Evolutionary conservation across 2,888 invertebrate species (phyloP), one percentile per base, ranked within the genome.

Genomic region (Nymphalis c-album): DNA sequence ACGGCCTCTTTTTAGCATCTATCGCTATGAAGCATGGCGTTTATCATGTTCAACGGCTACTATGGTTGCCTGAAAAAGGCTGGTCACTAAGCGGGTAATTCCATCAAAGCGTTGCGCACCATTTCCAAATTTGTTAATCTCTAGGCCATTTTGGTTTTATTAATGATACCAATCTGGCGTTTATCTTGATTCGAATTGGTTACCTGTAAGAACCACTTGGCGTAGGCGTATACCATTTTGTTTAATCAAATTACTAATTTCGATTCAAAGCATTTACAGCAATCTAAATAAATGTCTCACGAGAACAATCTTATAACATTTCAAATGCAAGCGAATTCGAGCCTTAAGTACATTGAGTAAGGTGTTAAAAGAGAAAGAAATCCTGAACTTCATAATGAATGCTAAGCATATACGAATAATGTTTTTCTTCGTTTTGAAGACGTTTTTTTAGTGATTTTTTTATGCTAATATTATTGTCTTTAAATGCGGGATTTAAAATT

Each of bases 241-340:
- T 4, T 7, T 2, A n/a, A 35, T 22, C n/a, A 35, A 40, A 40
- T n/a, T 16, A 40, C 10, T 13, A 18, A 57, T 64, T 59, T 45
- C 17, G 31, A 65, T 65, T 60, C 59, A 17, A 40, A 53, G 45
- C 22, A 7, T 40, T 47, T 22, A 57, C 22, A 61, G n/a, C n/a
- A 26, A 66, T 35, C 57, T 59, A 48, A 20, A 18, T 35, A 55
- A 62, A 17, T 18, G 40, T 50, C 40, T 62, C 59, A 67, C 35
- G 62, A 46, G 31, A 51, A n/a, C 50, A 40, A 20, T 26, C 6
- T 16, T 57, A 1, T 18, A 18, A 16, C 31, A 6, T 18, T 40
- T 61, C n/a, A 40, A 53, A 45, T 40, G 35, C n/a, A 18, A 57
- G 18, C 35, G 18, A 57, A 40, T 57, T 40, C 13, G 40, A 57